A percentile compares a stretch with the other conserved stretches of the same genome.
Evolutionary conservation across 2,113 vertebrate species (phyloP).

Genomic region (Sminthopsis crassicaudata): DNA sequence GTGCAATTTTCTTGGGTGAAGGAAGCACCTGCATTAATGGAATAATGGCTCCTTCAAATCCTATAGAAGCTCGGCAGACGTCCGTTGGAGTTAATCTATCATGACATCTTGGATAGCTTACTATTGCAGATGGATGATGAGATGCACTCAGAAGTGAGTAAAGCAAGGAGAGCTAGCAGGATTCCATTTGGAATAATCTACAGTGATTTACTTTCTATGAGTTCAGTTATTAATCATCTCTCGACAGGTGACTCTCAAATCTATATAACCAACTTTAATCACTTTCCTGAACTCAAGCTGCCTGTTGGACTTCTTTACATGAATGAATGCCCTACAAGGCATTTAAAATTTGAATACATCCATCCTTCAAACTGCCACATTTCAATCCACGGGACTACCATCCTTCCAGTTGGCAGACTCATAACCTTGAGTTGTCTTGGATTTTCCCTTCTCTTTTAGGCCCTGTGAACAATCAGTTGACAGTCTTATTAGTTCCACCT

Average conservation of each 20-base stretch:
- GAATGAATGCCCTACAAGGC: background rate
- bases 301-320: background rate
- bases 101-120: background rate
- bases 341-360: background rate
- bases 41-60: background rate
- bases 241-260: background rate
- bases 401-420: background rate
- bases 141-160: background rate
- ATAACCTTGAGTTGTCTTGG: background rate
- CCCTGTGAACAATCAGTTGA: background rate
- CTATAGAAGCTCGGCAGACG: background rate
- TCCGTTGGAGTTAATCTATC: background rate
- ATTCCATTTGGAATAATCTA: background rate
- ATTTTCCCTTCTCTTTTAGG: background rate
- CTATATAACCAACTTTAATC: background rate
- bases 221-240: background rate
- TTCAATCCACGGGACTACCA: background rate
- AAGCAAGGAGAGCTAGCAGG: background rate
- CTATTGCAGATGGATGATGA: background rate
- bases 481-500: background rate
- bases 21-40: background rate
- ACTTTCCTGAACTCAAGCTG: background rate
- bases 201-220: background rate
- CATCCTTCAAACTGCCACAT: background rate
- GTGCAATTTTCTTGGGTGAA: background rate